Base-by-base conservation (phyloP, 2,888 invertebrate genomes). In the Cetonia aurata region DNA sequence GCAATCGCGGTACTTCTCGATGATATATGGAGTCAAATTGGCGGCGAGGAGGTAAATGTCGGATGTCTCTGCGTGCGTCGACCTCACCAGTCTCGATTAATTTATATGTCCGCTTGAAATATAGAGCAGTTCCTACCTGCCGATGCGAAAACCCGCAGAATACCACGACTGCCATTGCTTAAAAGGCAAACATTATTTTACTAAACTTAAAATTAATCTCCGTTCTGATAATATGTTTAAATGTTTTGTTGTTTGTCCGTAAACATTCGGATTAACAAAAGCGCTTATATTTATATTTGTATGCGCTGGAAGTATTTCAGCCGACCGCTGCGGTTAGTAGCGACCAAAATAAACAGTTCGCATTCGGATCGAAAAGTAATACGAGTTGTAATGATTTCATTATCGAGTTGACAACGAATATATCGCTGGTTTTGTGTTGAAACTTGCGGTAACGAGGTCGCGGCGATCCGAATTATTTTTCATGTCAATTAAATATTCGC, bases 401-500 rank as follows among this genome's bases (percentile, higher is more conserved):
- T 65, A 65, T 65, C 12, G 37, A 12, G 3, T 6, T 50, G 62
- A 65, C 62, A 65, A 50, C 48, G 50, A 33, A 65, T 37, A 65
- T 50, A 65, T 65, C 50, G 41, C 19, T 9, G 37, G n/a, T 48
- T 17, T 50, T 41, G 33, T 19, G 17, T 50, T 25, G 19, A 65
- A 65, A 50, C 62, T 50, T 15, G 41, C 17, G 8, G 37, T 8
- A 37, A 17, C 12, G 31, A 46, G 57, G 19, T 44, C 42, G 19
- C 42, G 42, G 57, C 57, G 17, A 52, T 50, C 50, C 37, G 62
- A 50, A 65, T 65, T 65, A 65, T 65, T 65, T 65, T 50, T 65
- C 62, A 65, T 65, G 62, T 41, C 62, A 65, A 65, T 65, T 65
- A 65, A 65, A 65, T 65, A 65, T 65, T 65, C 33, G 17, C 42